These are phyloP conservation scores for Semibalanus balanoides DNA, from an alignment of 1,140 invertebrate species.

Conservation along the genomic window DNA sequence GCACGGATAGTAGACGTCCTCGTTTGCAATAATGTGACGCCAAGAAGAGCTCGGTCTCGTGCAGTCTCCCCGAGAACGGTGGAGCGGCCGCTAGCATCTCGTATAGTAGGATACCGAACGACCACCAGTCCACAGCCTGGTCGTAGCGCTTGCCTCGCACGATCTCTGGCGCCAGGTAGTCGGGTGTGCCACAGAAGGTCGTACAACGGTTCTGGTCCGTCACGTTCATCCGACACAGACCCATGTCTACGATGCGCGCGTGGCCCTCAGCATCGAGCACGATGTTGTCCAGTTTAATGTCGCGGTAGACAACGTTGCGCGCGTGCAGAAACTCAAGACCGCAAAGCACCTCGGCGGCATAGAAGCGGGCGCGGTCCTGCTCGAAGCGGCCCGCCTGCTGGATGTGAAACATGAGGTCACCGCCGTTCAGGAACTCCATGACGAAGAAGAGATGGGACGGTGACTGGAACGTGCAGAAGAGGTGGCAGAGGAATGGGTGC, in stretches of 20 bases:
- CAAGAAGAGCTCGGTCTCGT: conserved; percentile 98
- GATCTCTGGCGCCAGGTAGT: conserved; percentile 97
- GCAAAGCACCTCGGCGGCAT: conserved; percentile 89
- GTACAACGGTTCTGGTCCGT: conserved; percentile 42
- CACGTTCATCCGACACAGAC: conserved; percentile 97
- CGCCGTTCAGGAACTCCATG: conserved; percentile 98
- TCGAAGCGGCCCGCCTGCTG: conserved; percentile 85
- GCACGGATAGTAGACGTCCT: conserved; percentile 89
- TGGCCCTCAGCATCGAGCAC: conserved; percentile 93
- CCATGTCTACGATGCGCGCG: conserved; percentile 95
- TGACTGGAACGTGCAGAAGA: conserved; percentile 97
- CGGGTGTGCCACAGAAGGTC: conserved; percentile 98
- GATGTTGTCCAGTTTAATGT: conserved; percentile 96
- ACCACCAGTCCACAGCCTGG: conserved; percentile 98
- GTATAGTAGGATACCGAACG: conserved; percentile 89
- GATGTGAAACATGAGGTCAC: conserved; percentile 99
- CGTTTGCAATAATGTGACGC: conserved; percentile 96
- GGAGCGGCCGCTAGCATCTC: conserved; percentile 98
- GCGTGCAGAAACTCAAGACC: conserved; percentile 88
- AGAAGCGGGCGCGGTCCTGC: conserved; percentile 78
- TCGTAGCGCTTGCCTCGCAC: conserved; percentile 94
- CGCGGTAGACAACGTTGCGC: conserved; percentile 86
- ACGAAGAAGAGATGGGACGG: conserved; percentile 97
- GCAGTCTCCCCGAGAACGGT: conserved; percentile 95
- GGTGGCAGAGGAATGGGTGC: conserved; percentile 94